Conservation (phyloP, 2,113 vertebrate species). For the Leucoraja erinaceus region DNA sequence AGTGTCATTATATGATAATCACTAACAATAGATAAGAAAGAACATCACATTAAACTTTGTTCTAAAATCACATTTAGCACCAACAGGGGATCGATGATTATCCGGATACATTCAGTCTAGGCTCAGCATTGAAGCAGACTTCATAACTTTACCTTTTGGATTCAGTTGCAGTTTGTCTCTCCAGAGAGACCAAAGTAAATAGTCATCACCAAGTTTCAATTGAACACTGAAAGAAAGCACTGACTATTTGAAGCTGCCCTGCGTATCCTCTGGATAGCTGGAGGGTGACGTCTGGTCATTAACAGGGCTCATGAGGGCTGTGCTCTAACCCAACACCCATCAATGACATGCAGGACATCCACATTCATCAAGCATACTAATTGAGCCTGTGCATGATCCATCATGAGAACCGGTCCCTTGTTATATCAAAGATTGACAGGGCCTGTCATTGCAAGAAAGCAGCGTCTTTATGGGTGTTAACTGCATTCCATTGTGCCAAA, state of each 20-base stretch:
- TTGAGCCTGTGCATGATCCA: slow-evolving; percentile 42
- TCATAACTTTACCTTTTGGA: slow-evolving; percentile 14
- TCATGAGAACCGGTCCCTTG: slow-evolving; percentile 12
- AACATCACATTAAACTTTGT: neutral
- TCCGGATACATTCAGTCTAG: neutral
- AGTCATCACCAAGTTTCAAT: slow-evolving; percentile 40
- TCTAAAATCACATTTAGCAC: neutral
- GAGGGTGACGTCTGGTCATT: slow-evolving; percentile 55
- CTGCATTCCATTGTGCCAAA: neutral
- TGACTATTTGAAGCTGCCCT: slow-evolving; percentile 55
- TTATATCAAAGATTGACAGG: slow-evolving; percentile 21
- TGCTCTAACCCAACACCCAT: slow-evolving; percentile 55
- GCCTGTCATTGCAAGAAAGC: neutral
- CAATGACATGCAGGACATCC: slow-evolving; percentile 62
- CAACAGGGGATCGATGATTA: neutral
- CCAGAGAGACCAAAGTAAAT: slow-evolving; percentile 41
- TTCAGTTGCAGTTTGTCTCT: slow-evolving; percentile 38
- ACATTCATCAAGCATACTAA: slow-evolving; percentile 57
- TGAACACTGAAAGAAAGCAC: slow-evolving; percentile 48
- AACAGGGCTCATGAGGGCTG: slow-evolving; percentile 54
- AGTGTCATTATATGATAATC: neutral
- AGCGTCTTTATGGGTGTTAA: neutral
- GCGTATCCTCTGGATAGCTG: slow-evolving; percentile 52
- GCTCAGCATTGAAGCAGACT: neutral
- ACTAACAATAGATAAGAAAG: neutral